A percentile compares a stretch with the other conserved stretches of the same genome.
Evolutionary conservation across 2,113 vertebrate genomes (phyloP).

Genomic region (Pangasianodon gigas): DNA sequence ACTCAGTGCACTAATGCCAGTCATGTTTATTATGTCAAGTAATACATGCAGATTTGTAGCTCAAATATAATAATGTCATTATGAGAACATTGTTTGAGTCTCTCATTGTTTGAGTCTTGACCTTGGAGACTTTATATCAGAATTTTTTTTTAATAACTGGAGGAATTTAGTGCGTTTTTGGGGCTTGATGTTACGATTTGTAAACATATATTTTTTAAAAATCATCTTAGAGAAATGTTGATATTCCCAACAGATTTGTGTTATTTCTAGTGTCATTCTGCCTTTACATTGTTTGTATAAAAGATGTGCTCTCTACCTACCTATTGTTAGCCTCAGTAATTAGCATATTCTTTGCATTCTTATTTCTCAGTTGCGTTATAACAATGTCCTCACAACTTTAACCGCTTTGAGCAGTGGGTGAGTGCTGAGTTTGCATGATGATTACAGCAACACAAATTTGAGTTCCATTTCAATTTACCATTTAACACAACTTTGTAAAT

Average conservation of each 20-base stretch:
- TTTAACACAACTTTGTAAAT: neutral
- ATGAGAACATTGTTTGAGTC: slow-evolving; percentile 1
- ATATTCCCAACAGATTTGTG: neutral
- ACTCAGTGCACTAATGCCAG: slow-evolving; percentile 2
- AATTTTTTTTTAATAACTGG: neutral
- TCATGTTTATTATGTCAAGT: slow-evolving; percentile 29
- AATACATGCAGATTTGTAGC: slow-evolving; percentile 32
- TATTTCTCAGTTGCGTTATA: neutral
- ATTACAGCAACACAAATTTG: neutral
- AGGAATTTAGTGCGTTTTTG: neutral
- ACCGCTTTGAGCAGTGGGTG: neutral
- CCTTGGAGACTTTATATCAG: neutral
- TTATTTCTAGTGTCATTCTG: neutral
- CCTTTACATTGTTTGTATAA: neutral
- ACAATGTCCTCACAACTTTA: neutral
- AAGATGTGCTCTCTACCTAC: neutral
- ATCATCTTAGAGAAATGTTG: neutral
- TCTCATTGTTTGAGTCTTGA: slow-evolving; percentile 9
- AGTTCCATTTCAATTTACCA: neutral
- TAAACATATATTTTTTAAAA: neutral
- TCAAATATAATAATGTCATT: slow-evolving; percentile 21
- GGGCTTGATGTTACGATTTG: neutral
- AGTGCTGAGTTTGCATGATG: neutral
- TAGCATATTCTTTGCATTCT: neutral
- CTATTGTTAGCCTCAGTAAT: neutral